Conservation (phyloP, 2,113 vertebrate species). For the Melanerpes aurifrons region DNA sequence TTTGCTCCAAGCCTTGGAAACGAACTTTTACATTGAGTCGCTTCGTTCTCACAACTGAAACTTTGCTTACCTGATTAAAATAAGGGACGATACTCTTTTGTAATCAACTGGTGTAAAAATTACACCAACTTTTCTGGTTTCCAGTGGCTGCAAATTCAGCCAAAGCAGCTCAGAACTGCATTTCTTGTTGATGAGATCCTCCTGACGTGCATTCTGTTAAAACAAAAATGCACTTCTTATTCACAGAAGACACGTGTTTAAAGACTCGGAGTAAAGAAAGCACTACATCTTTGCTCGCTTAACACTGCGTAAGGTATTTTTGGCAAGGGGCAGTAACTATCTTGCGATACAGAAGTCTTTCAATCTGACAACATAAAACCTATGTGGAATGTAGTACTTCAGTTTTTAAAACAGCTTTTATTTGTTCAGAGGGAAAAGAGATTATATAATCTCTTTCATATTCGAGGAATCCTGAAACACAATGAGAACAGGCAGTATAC, state of each 20-base stretch:
- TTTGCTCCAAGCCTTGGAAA: background rate
- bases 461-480: constrained; percentile 21
- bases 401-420: constrained; percentile 37
- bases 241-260: background rate
- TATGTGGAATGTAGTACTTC: constrained; percentile 41
- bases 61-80: constrained; percentile 88
- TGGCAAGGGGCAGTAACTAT: background rate
- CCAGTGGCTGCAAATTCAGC: constrained; percentile 87
- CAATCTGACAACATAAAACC: background rate
- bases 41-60: background rate
- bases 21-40: background rate
- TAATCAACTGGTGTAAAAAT: constrained; percentile 89
- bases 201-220: constrained; percentile 52
- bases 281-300: background rate
- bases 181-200: constrained; percentile 42
- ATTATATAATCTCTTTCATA: background rate
- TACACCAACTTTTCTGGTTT: constrained; percentile 85
- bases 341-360: background rate
- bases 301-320: background rate
- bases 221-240: background rate
- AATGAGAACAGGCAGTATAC: background rate
- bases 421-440: constrained; percentile 42
- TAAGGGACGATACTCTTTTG: constrained; percentile 87
- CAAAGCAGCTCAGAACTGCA: constrained; percentile 74
- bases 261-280: background rate